Base-by-base conservation (phyloP, 2,888 invertebrate species). In the Hofmannophila pseudospretella region DNA sequence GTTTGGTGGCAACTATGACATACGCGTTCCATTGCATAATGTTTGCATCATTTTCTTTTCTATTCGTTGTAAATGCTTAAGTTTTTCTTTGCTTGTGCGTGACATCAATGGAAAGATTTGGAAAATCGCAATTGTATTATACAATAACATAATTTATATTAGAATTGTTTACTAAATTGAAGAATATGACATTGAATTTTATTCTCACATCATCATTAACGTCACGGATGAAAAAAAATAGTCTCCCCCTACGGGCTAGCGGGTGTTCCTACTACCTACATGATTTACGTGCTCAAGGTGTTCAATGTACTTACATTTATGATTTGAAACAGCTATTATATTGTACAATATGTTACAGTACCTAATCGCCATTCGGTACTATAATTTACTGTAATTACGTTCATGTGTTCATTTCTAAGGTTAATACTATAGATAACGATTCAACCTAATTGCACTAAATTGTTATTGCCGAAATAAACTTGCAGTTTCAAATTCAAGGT, bases 401-500 rank as follows among this genome's bases (percentile, higher is more conserved):
- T 8, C 16, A 30, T 30, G 11, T 16, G 16, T 16, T 16, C n/a
- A 16, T 16, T 5, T 5, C 4, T 35, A 30, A 9, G 36, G 30
- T 31, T 14, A 34, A n/a, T 25, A 12, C 20, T 25, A 11, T 10
- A 10, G 14, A 27, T 32, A 20, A 32, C 25, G 19, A 27, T 32
- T 14, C 25, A 38, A 23, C 28, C 7, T 32, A 37, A 42, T 41
- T 27, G 29, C 38, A 34, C 23, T 14, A 25, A 41, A 32, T 32
- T 30, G 10, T 42, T 42, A 44, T 47, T 40, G 33, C 42, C 39
- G 13, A 34, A 38, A 41, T 16, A 39, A 34, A 32, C 38, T 33
- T 40, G 38, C 30, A 16, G 20, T 37, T 33, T 25, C 13, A 27
- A 38, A 27, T 20, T 30, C 45, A 45, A 42, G 39, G 42, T 34